These are phyloP conservation scores for Euphysa ruthae DNA, from an alignment of 30 jellyfish, hydroid and myxozoan species.

Conservation along the genomic window DNA sequence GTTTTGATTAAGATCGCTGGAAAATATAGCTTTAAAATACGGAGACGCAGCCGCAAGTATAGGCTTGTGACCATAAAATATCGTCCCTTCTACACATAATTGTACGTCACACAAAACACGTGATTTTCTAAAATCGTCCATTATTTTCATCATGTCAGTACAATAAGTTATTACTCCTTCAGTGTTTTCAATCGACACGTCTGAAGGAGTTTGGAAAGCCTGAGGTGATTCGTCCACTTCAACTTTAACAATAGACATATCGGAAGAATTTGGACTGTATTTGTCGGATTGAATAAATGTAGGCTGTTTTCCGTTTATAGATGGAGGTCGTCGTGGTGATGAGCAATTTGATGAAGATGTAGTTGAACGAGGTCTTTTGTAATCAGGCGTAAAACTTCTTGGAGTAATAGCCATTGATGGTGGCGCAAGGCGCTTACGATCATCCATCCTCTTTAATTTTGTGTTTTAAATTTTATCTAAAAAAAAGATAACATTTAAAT, in stretches of 20 bases:
- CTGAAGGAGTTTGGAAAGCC: background rate
- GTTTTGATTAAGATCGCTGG: slow-evolving; percentile 60
- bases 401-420: background rate
- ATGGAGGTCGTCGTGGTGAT: slow-evolving; percentile 9
- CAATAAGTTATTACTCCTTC: slow-evolving; percentile 27
- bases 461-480: too few relatives aligned
- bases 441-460: too few relatives aligned
- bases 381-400: background rate
- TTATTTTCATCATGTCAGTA: slow-evolving; percentile 41
- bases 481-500: too few relatives aligned
- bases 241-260: background rate
- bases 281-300: background rate
- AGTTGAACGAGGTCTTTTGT: background rate
- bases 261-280: background rate
- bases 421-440: background rate
- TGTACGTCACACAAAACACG: slow-evolving; percentile 78
- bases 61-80: slow-evolving; percentile 63
- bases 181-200: background rate
- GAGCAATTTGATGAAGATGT: background rate
- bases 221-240: slow-evolving; percentile 1
- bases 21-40: slow-evolving; percentile 85
- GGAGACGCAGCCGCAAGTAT: slow-evolving; percentile 91
- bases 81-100: slow-evolving; percentile 89
- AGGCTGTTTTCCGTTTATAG: background rate
- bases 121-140: slow-evolving; percentile 75